These are phyloP conservation scores for Lampropteryx suffumata DNA, from an alignment of 2,888 invertebrate genomes.

Conservation along the genomic window DNA sequence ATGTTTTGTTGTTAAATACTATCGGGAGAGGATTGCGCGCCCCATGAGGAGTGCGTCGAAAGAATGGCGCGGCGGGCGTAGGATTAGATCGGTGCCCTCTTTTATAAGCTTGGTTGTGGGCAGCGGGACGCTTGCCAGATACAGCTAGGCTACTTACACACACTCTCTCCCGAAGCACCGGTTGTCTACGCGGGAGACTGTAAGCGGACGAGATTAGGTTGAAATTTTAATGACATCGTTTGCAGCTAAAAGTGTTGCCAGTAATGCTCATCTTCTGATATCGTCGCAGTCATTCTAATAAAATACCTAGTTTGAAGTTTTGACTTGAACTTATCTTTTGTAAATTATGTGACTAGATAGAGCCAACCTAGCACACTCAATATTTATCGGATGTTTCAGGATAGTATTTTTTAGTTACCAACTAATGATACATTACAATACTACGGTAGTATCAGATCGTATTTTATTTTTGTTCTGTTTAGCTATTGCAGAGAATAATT, in stretches of 20 bases:
- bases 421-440: too few species aligned
- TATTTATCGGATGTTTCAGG: too few species aligned
- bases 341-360: neutral
- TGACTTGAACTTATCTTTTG: neutral
- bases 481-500: too few species aligned
- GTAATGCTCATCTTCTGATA: slow-evolving; percentile 4
- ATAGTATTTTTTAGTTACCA: too few species aligned
- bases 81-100: slow-evolving; percentile 68
- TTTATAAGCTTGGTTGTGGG: slow-evolving; percentile 79
- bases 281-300: neutral
- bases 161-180: slow-evolving; percentile 24
- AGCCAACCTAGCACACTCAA: too few species aligned
- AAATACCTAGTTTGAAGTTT: slow-evolving; percentile 6
- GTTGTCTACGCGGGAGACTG: slow-evolving; percentile 5
- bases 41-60: slow-evolving; percentile 77
- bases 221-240: slow-evolving; percentile 1
- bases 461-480: too few species aligned
- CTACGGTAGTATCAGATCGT: too few species aligned
- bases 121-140: slow-evolving; percentile 40
- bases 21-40: slow-evolving; percentile 78
- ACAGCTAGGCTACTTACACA: slow-evolving; percentile 26
- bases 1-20: slow-evolving; percentile 65
- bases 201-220: slow-evolving; percentile 12
- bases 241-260: slow-evolving; percentile 15
- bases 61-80: slow-evolving; percentile 77